Conservation (phyloP, 1,140 invertebrate species). For the Goniozus legneri region DNA sequence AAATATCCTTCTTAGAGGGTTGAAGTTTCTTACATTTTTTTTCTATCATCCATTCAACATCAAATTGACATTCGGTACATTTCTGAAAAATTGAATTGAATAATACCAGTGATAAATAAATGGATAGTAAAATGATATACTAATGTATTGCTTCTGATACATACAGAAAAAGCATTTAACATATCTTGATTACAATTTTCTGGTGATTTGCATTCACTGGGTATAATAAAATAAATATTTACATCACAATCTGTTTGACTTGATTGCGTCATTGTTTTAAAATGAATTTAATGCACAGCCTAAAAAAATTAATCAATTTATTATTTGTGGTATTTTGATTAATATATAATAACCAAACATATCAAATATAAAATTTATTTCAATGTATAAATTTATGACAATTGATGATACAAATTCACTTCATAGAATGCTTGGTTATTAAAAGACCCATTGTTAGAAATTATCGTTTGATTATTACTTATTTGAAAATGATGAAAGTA, state of each 20-base stretch:
- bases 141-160: no score
- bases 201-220: conserved; percentile 31
- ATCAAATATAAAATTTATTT: no score
- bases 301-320: no score
- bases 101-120: conserved; percentile 9
- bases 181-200: conserved; percentile 46
- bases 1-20: conserved; percentile 68
- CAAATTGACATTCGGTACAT: conserved; percentile 51
- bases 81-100: conserved; percentile 41
- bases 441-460: no score
- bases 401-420: no score
- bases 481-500: no score
- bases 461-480: no score
- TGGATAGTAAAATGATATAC: conserved; percentile 15
- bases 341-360: no score
- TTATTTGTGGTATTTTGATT: no score
- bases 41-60: conserved; percentile 55
- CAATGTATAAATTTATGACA: no score
- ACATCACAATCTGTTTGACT: conserved; percentile 30
- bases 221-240: conserved; percentile 46
- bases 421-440: no score
- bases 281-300: no score
- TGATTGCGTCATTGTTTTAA: conserved; percentile 19
- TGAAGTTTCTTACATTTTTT: conserved; percentile 48
- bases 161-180: conserved; percentile 50